Evolutionary conservation across 2,888 invertebrate species (phyloP), one percentile per base, ranked within the genome.

Genomic region (Agrotis puta): DNA sequence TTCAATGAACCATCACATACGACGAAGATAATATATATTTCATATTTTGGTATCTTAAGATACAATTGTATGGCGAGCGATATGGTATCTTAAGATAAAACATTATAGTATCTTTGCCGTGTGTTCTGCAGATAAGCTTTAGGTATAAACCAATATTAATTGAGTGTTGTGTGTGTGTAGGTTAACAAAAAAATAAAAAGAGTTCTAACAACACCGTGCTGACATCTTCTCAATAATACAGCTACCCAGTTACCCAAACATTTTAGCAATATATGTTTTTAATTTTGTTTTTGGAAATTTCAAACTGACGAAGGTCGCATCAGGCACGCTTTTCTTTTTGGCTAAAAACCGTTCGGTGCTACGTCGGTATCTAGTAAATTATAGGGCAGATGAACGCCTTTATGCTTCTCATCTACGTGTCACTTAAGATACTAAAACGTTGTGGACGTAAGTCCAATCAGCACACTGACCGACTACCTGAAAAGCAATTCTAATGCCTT

Each of bases 291-390:
- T 56, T 7, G 14, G 14, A 14, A 13, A 13, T 45, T 43, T 45
- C 56, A 56, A 43, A 66, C 11, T 76, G 33, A 45, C 27, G 11
- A 18, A 56, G 43, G 48, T 48, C 27, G 65, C n/a, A 43, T 45
- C 43, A n/a, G n/a, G 13, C 20, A 14, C 47, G 18, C 16, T 48
- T 20, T 22, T 64, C 43, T 48, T 64, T 63, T n/a, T 16, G 9
- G 27, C 64, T 62, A n/a, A 62, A 6, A 16, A 11, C 14, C 22
- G 22, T 24, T 9, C 6, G 16, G 16, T 22, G 7, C 22, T 51
- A 7, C 18, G 4, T 16, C 1, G 18, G 13, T 50, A 20, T 20
- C 5, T 20, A 1, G 16, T 62, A 16, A 16, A 1, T 14, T 14
- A 1, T 22, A 16, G 20, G 20, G 20, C 7, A 13, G 14, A 1